Base-by-base conservation (phyloP, 1,140 invertebrate species). In the honey bee (Apis mellifera) region DNA sequence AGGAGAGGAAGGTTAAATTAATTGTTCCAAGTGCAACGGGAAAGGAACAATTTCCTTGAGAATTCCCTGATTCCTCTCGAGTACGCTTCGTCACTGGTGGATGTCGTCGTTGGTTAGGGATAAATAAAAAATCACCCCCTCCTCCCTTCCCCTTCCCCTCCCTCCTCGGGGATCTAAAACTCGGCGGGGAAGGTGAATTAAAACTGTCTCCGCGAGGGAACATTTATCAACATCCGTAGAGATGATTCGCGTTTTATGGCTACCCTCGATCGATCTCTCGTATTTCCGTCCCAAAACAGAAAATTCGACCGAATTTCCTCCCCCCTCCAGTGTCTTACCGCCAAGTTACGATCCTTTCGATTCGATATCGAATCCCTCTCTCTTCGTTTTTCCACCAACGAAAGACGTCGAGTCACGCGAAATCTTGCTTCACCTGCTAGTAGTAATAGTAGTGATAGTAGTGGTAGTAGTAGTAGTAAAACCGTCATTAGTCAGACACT, bases 51-150 rank as follows among this genome's bases (percentile, higher is more conserved):
- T 21, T 7, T 42, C 4, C 32, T 42, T 42, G 71, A n/a, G 55
- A 73, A 54, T 70, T 70, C 17, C n/a, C 17, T 52, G 68, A 59
- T 73, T 73, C 71, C 71, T 73, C 55, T 55, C 26, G 71, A 57
- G 55, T 59, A 12, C 55, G 71, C 21, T 73, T 73, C 71, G 71
- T 73, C 71, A n/a, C 59, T n/a, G 19, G 55, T 21, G 19, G 19
- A 57, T 55, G 32, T 73, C 71, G 32, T 73, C 71, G 55, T 73
- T 73, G 59, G 55, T 26, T 42, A 73, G 12, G 19, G 57, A 74
- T 74, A 74, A 60, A 74, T 74, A 74, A 74, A 60, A 74, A 60
- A 73, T 57, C 54, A 73, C 7, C 21, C 42, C 71, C 60, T 26
- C 5, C 32, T 42, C 32, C 32, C 5, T 42, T 42, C 4, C 5